Evolutionary conservation across 2,888 invertebrate genomes (phyloP), one percentile per base, ranked within the genome.

Genomic region (Scaptomyza flava): DNA sequence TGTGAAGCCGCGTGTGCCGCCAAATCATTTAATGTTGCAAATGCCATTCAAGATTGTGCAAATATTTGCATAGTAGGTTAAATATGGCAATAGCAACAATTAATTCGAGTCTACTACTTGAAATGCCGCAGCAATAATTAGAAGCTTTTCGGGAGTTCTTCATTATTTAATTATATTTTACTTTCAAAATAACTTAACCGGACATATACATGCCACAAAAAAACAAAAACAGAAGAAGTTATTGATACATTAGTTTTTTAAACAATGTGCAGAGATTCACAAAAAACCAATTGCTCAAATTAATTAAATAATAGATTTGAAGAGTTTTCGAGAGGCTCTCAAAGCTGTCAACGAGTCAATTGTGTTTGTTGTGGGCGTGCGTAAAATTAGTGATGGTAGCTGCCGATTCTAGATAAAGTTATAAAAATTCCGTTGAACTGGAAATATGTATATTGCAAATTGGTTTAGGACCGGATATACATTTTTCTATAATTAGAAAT

Each of bases 11-110:
- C 59, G 59, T 68, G 56, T 58, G 56, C 60, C 65, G 50, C 50
- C 57, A 71, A 79, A 79, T 79, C 67, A 75, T 71, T 71, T 71
- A 41, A 41, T 74, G 54, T 74, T 72, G 72, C 72, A 66, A 67
- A 76, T 60, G 50, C 41, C 36, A 63, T 64, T 69, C 38, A 52
- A 52, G 53, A 59, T 72, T 77, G 46, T 67, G 76, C 66, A 76
- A 77, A 79, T 71, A 71, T 79, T 75, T 72, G 79, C 46, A 69
- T 67, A 53, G 43, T 52, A 30, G 59, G 59, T 17, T 57, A 50
- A 33, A 34, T 42, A 33, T 34, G 33, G 17, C 30, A 27, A 23
- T n/a, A 14, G 9, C 34, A 27, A 45, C 54, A 65, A 54, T 42
- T 57, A 45, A 38, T 59, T 42, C 12, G 7, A 68, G 63, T 50